Base-by-base conservation (phyloP, 2,113 vertebrate genomes). In the Seriola rivoliana region DNA sequence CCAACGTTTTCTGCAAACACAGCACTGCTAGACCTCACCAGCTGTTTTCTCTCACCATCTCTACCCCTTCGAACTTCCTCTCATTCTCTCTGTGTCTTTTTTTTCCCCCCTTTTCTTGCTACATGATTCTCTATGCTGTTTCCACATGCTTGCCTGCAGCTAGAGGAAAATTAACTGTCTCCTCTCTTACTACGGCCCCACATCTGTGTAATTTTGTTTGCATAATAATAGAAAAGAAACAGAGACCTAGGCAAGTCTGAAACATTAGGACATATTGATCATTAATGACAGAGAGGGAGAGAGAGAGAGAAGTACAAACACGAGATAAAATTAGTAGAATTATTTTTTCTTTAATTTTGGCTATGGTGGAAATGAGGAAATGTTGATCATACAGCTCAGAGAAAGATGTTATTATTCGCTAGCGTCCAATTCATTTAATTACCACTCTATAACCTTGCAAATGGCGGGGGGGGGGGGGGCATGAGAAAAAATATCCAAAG, bases 1-100 rank as follows among this genome's bases (percentile, higher is more conserved):
- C 89, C 87, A 80, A 65, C 77, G 42, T 84, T 90, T 93, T 93
- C 85, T 91, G 93, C 92, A 90, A 85, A 91, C 89, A 84, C 92
- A 92, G 93, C 92, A 93, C 72, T 66, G 84, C 75, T 66, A 89
- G 90, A 88, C 80, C 78, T 87, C 86, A 90, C 91, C 92, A 93
- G 92, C 87, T 92, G 92, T 91, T 95, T 88, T 86, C 81, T 78
- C 86, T 90, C 84, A 60, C 84, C 84, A 73, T 77, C 63, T 63
- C 78, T 60, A 76, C 71, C 85, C 78, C 62, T 75, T 72, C 86
- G 1, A 86, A 86, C 79, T 85, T 81, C 83, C 74, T 67, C 85
- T 66, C 52, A 0, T 64, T 72, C 48, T 62, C 58, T 78, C 44
- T 71, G 29, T 59, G 4, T 77, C 16, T 66, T 66, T 14, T 38